Base-by-base conservation (phyloP, 2,888 invertebrate species). In the Ethmia dodecea region DNA sequence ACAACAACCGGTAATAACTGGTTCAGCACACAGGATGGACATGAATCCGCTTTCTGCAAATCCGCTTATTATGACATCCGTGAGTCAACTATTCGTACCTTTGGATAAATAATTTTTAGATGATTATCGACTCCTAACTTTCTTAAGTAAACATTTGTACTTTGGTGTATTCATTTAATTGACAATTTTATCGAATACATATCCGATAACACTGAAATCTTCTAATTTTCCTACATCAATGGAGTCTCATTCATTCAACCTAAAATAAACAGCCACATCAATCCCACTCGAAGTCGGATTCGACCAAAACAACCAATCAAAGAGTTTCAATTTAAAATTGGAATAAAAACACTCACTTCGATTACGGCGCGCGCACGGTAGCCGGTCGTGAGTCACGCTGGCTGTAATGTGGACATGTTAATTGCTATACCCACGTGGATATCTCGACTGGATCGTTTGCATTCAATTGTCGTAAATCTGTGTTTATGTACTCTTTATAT, bases 351-450 rank as follows among this genome's bases (percentile, higher is more conserved):
- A 6, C 14, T 6, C 20, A 30, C 12, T 14, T 10, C 31, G 25
- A 16, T 25, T 18, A 16, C 22, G 11, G 31, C 27, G 30, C 40
- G 58, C 55, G 60, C 52, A 59, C 69, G 54, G 68, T 61, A 68
- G 72, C 60, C 47, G 45, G 45, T 64, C 73, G 75, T 73, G 75
- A 75, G 52, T 74, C 74, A 73, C 69, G 70, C 48, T 52, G 42
- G 46, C 48, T 40, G 39, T 45, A 55, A 60, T 60, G 56, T 60
- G 62, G 57, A 67, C 70, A 69, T 67, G 71, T 65, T 72, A 73
- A 74, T 74, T 72, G 69, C 57, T 36, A 22, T 24, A 20, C 29
- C 35, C 33, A 33, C 29, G 29, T 35, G 35, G 32, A 33, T 37
- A 32, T 32, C 16, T 15, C 26, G 5, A 13, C 15, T 15, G 5